Evolutionary conservation across 2,888 invertebrate genomes (phyloP), one percentile per base, ranked within the genome.

Genomic region (Odontocolon sp.): DNA sequence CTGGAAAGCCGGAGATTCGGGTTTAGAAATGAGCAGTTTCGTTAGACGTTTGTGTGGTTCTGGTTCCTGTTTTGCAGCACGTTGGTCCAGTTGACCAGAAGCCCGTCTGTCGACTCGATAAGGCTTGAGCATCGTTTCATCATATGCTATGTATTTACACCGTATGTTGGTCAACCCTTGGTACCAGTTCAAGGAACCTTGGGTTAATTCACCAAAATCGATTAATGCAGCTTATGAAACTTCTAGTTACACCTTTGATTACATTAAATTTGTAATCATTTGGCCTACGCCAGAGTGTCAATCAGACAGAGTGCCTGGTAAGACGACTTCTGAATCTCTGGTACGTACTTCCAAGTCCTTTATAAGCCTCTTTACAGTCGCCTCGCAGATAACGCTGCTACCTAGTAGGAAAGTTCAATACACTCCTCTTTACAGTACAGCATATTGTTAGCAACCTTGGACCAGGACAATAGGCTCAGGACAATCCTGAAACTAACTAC

Each of bases 1-100:
- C 57, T 47, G 14, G 59, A 38, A 31, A 50, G 11, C 18, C 45
- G 31, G 50, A 69, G 59, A 69, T 59, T 69, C 47, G 36, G 16
- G 26, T 38, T 28, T 28, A 38, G 36, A 45, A 67, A 67, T 54
- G 67, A 56, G 56, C 67, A 33, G 56, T 54, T 56, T 42, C 33
- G 54, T 56, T 21, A 45, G 33, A 63, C 45, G 3, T n/a, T 31
- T 31, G 42, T 16, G 23, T 14, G 16, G 26, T 23, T 69, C 18
- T 9, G 16, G 14, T 47, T n/a, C 52, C 54, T 54, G 18, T 18
- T 28, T 42, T 18, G 40, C 52, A 31, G 40, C 42, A 33, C 38
- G 26, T 3, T 31, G n/a, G 45, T 18, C 8, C 36, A 21, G 16
- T 11, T 0, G 50, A 14, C n/a, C n/a, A n/a, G n/a, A 36, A 11